phyloP scores from a whole-genome alignment of 2,113 vertebrate genomes.

The Orthonyx spaldingii region DNA sequence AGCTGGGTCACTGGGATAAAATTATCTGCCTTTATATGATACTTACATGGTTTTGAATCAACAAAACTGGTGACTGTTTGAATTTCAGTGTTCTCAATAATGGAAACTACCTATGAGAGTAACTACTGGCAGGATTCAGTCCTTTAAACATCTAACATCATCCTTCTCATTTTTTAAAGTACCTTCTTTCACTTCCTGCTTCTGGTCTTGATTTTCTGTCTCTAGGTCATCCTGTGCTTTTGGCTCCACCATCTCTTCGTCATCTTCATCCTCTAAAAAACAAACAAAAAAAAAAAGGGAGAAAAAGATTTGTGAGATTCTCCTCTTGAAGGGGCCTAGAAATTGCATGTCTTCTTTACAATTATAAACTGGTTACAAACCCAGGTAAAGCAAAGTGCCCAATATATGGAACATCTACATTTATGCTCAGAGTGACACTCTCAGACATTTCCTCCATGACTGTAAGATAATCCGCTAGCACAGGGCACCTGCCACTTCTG shows the following conservation, averaged over 20 bases:
- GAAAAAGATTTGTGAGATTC: conserved; percentile 15
- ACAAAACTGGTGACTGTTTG: neutral
- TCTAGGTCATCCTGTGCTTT: conserved; percentile 84
- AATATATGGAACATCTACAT: conserved; percentile 11
- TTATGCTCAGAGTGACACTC: neutral
- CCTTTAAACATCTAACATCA: neutral
- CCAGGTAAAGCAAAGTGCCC: neutral
- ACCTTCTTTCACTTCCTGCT: conserved; percentile 89
- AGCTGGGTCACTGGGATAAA: neutral
- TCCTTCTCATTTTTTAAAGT: neutral
- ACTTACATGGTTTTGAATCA: neutral
- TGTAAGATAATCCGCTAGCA: conserved; percentile 22
- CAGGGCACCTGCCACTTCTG: conserved; percentile 73
- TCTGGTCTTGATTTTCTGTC: conserved; percentile 84
- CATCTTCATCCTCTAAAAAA: conserved; percentile 90
- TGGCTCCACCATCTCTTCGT: conserved; percentile 87
- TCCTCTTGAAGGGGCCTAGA: neutral
- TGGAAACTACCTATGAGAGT: neutral
- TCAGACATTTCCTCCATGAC: neutral
- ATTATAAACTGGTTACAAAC: conserved; percentile 8
- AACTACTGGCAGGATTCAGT: neutral
- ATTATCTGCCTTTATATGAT: neutral
- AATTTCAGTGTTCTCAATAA: neutral
- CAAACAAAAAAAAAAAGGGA: conserved; percentile 52
- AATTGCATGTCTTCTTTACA: neutral